Base-by-base conservation (phyloP, 2,888 invertebrate species). In the Ochlodes sylvanus region DNA sequence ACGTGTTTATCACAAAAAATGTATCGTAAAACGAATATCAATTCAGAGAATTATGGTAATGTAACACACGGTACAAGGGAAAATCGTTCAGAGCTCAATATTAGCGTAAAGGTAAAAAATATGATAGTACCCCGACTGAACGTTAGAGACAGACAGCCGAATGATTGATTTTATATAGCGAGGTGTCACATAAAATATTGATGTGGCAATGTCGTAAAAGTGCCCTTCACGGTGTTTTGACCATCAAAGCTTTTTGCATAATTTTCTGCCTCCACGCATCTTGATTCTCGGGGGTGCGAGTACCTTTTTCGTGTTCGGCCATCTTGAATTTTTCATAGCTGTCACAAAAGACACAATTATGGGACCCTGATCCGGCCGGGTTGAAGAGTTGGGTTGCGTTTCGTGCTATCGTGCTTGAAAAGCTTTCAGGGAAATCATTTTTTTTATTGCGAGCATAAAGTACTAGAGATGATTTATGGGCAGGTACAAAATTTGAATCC, bases 221-320 rank as follows among this genome's bases (percentile, higher is more conserved):
- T 74, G 76, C 77, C 79, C 77, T 75, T 71, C 72, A 68, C 69
- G 73, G 27, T 55, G 44, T 67, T 73, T 78, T 86, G 89, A 87
- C 90, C 89, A 88, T 78, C 79, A 75, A 83, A 78, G 83, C 85
- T 88, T 81, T 87, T 85, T 88, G 86, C 88, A 90, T 92, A 89
- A 86, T 90, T 89, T 89, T 84, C 80, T 79, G 80, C 79, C 73
- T 79, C 77, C 77, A 74, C 76, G 76, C 83, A 84, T 80, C 83
- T 89, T 90, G 91, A 91, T 89, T 91, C 92, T 80, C 81, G 64
- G 61, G 83, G 83, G 80, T 78, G 76, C 57, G 10, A 14, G 32
- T n/a, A 32, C 54, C 15, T 42, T 55, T 56, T 61, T 47, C 47
- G 73, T 70, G 69, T 70, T 74, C 70, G 57, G 54, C 56, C 66